Base-by-base conservation (phyloP, 2,888 invertebrate species). In the Netelia virgata region DNA sequence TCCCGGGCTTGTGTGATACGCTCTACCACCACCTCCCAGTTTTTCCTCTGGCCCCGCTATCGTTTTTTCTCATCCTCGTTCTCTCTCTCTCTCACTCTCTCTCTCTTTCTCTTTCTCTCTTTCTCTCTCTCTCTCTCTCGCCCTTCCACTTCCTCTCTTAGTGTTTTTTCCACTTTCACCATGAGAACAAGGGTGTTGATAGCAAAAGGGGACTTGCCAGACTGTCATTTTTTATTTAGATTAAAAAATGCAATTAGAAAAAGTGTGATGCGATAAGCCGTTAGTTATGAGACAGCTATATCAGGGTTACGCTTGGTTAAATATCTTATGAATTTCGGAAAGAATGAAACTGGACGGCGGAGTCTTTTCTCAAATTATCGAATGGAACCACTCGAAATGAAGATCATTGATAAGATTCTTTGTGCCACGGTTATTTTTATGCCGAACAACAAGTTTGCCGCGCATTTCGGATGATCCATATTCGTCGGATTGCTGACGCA, bases 181-280 rank as follows among this genome's bases (percentile, higher is more conserved):
- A 63, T 10, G 69, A 64, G 63, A 66, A 76, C 73, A 53, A 55
- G 59, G 76, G 77, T 87, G 87, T 87, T 88, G 89, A 89, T 90
- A 90, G 87, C 84, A 76, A 59, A 55, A 55, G 55, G 86, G 74
- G 76, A 73, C 76, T 86, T 85, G 82, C 86, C 87, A 86, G 88
- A 88, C 88, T 90, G 89, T 84, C 90, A 92, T 90, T 90, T 92
- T 92, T 92, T 90, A 88, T 87, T 88, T 86, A 88, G 92, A 92
- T 91, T 91, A 91, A 92, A 92, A 92, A 91, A 91, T 89, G 91
- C 89, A 92, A 92, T 92, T 92, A 92, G 88, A 89, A 76, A 79
- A 75, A 36, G 36, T 61, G 59, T 78, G 86, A 87, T 88, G 89
- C 89, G 90, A 92, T 92, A 91, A 92, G 89, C 88, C 86, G 88